A percentile compares a stretch with the other conserved stretches of the same genome.
phyloP scores from a whole-genome alignment of 2,113 vertebrate genomes.

The Delphinus delphis region DNA sequence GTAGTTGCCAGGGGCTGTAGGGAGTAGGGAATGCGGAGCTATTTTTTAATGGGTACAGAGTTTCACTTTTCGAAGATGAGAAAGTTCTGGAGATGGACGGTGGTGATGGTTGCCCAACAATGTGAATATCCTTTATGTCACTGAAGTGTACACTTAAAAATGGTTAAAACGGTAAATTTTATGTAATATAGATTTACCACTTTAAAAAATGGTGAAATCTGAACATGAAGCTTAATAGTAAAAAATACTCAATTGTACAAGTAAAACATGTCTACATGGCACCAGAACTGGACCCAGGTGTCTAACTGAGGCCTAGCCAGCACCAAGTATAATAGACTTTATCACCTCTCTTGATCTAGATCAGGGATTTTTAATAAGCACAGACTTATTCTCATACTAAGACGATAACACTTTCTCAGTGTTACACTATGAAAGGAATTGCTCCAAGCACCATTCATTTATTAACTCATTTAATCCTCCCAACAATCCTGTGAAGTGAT shows the following conservation, averaged over 20 bases:
- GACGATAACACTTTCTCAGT: not conserved
- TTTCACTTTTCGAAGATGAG: not conserved
- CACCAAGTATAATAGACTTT: not conserved
- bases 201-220: not conserved
- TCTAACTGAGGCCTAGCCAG: not conserved
- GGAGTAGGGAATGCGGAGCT: not conserved
- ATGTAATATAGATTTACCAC: not conserved
- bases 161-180: not conserved
- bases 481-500: not conserved
- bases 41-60: not conserved
- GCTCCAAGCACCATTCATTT: not conserved
- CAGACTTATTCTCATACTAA: not conserved
- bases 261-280: not conserved
- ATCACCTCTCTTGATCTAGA: not conserved
- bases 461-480: constrained; percentile 28
- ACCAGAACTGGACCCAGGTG: not conserved
- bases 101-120: not conserved
- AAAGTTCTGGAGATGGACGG: not conserved
- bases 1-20: not conserved
- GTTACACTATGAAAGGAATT: not conserved
- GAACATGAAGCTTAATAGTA: not conserved
- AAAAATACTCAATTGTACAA: not conserved
- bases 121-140: not conserved
- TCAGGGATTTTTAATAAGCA: not conserved
- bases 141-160: not conserved